Evolutionary conservation across 2,797 vertebrate species (phyloP).

Genomic region (Nannoperca obscura): DNA sequence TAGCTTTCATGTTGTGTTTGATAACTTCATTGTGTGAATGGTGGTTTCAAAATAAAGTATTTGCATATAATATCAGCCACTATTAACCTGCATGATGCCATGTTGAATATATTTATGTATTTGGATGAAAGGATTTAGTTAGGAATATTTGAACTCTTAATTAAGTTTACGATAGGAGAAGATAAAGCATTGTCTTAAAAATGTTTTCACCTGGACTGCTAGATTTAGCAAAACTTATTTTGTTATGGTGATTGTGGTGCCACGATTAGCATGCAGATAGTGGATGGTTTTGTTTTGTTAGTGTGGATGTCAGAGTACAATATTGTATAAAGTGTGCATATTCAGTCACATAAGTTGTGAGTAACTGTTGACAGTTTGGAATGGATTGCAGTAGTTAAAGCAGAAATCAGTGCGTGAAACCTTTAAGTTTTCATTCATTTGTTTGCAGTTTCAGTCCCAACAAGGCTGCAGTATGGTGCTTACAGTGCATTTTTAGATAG

Average conservation of each 20-base stretch:
- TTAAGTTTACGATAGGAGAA: slow-evolving; percentile 85
- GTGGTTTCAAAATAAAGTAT: neutral
- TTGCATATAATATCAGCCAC: slow-evolving; percentile 14
- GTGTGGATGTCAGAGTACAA: slow-evolving; percentile 8
- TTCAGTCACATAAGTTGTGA: neutral
- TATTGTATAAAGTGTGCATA: slow-evolving; percentile 12
- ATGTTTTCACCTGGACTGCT: slow-evolving; percentile 58
- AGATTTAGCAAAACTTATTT: slow-evolving; percentile 37
- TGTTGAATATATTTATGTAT: slow-evolving; percentile 86
- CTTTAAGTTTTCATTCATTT: slow-evolving; percentile 1
- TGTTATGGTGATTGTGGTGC: slow-evolving; percentile 79
- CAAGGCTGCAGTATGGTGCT: slow-evolving; percentile 18
- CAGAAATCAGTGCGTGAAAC: slow-evolving; percentile 23
- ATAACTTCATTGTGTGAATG: neutral
- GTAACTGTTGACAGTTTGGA: slow-evolving; percentile 17
- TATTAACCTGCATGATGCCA: slow-evolving; percentile 25
- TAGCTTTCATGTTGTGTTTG: neutral
- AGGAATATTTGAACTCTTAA: slow-evolving; percentile 85
- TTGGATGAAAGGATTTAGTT: slow-evolving; percentile 71
- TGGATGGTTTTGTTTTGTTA: slow-evolving; percentile 19
- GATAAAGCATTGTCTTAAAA: slow-evolving; percentile 86
- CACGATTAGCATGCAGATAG: slow-evolving; percentile 86
- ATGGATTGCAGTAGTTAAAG: slow-evolving; percentile 22
- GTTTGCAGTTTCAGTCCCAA: slow-evolving; percentile 7
- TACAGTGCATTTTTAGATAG: neutral